Evolutionary conservation across 2,797 vertebrate genomes (phyloP).

Genomic region (Cirrhinus molitorella): DNA sequence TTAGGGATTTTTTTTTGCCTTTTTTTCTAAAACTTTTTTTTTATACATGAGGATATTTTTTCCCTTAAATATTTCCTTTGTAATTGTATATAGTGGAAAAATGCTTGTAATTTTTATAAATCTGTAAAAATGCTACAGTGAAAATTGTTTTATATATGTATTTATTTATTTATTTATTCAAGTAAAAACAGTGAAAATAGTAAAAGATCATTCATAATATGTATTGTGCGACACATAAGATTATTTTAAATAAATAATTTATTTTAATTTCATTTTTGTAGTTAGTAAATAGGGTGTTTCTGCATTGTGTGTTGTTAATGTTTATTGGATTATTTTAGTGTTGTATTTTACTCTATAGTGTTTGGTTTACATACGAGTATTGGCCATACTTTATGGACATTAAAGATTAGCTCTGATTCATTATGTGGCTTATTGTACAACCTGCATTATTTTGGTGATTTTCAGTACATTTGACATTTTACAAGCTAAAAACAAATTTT

Average conservation of each 20-base stretch:
- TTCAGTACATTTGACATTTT: neutral
- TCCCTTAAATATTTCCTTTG: neutral
- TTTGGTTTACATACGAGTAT: too few relatives aligned
- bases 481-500: too few relatives aligned
- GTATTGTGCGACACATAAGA: neutral
- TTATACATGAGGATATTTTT: neutral
- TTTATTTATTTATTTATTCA: too few relatives aligned
- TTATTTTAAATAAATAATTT: neutral
- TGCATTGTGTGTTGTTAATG: neutral
- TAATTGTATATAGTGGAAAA: neutral
- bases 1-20: constrained; percentile 66
- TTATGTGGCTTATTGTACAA: neutral
- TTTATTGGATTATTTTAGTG: neutral
- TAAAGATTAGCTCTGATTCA: neutral
- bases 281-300: neutral
- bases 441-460: neutral
- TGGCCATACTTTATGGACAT: neutral
- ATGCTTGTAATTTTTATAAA: neutral
- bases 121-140: neutral
- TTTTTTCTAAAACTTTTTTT: constrained; percentile 35
- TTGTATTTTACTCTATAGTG: neutral
- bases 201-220: neutral
- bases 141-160: too few relatives aligned
- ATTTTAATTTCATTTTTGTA: neutral
- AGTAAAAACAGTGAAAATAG: neutral